Evolutionary conservation across 2,888 invertebrate species (phyloP).

Genomic region (Ctena decussata): DNA sequence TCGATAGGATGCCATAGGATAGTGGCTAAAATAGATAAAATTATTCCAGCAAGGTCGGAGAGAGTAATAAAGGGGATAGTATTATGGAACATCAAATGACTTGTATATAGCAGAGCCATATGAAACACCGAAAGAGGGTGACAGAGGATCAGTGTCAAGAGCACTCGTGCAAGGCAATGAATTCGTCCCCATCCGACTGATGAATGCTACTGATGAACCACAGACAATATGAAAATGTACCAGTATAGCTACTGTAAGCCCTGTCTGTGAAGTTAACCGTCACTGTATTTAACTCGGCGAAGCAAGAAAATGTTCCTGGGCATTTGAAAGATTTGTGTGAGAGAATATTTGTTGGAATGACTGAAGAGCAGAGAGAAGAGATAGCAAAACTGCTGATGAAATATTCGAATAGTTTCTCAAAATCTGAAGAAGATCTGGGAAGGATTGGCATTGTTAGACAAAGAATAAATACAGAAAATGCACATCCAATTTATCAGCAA

Average conservation of each 20-base stretch:
- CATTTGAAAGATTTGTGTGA: constrained; percentile 31
- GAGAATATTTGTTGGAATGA: background rate
- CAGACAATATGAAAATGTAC: constrained; percentile 50
- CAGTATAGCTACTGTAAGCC: constrained; percentile 24
- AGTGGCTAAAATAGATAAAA: background rate
- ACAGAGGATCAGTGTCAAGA: constrained; percentile 35
- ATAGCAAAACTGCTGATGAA: constrained; percentile 22
- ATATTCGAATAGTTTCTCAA: no score
- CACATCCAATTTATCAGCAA: constrained; percentile 51
- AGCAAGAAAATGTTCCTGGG: background rate
- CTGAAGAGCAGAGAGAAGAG: background rate
- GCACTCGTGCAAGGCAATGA: no score
- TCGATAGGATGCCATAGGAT: no score
- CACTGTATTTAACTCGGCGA: no score
- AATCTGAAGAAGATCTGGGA: no score
- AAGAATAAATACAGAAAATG: constrained; percentile 47
- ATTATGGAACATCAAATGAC: background rate
- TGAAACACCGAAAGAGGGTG: no score
- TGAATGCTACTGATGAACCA: constrained; percentile 54
- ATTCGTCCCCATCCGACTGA: constrained; percentile 42
- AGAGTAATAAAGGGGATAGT: constrained; percentile 19
- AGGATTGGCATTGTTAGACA: constrained; percentile 45
- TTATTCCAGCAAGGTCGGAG: constrained; percentile 39
- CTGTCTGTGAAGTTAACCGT: background rate
- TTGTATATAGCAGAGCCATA: constrained; percentile 43